phyloP scores from a whole-genome alignment of 2,797 vertebrate species.

The Falco berigora region DNA sequence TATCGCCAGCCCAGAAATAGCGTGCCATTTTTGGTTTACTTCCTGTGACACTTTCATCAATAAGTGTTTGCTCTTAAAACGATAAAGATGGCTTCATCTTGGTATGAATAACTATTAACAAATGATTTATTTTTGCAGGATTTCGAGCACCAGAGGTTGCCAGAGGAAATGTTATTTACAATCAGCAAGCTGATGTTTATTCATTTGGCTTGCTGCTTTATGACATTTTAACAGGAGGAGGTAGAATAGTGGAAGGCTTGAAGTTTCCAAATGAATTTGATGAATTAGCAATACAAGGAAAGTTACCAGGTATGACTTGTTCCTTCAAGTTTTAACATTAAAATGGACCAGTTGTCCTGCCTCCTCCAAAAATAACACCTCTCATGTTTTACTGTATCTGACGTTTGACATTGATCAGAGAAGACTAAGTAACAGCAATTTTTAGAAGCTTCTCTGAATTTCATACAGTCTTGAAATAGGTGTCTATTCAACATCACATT shows the following conservation, averaged over 20 bases:
- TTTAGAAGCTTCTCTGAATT: neutral
- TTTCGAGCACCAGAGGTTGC: constrained; percentile 95
- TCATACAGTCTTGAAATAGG: neutral
- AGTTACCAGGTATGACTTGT: constrained; percentile 83
- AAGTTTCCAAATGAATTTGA: constrained; percentile 99
- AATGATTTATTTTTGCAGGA: constrained; percentile 72
- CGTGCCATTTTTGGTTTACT: neutral
- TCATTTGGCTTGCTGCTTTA: constrained; percentile 95
- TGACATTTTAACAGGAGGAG: constrained; percentile 90
- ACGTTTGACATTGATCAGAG: neutral
- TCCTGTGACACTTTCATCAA: neutral
- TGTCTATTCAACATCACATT: neutral
- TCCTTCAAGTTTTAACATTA: neutral
- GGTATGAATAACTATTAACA: constrained; percentile 5
- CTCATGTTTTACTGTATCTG: neutral
- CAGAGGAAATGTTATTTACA: constrained; percentile 92
- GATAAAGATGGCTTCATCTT: neutral
- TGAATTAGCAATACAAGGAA: constrained; percentile 90
- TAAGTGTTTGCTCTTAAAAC: neutral
- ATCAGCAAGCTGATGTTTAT: constrained; percentile 94
- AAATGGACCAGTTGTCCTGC: neutral
- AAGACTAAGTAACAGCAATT: neutral
- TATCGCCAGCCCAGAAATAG: neutral
- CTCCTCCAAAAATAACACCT: neutral
- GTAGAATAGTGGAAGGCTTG: constrained; percentile 90